A percentile compares a stretch with the other conserved stretches of the same genome.
These are phyloP conservation scores for Glossophaga mutica DNA, from an alignment of 2,797 vertebrate species.

Conservation along the genomic window DNA sequence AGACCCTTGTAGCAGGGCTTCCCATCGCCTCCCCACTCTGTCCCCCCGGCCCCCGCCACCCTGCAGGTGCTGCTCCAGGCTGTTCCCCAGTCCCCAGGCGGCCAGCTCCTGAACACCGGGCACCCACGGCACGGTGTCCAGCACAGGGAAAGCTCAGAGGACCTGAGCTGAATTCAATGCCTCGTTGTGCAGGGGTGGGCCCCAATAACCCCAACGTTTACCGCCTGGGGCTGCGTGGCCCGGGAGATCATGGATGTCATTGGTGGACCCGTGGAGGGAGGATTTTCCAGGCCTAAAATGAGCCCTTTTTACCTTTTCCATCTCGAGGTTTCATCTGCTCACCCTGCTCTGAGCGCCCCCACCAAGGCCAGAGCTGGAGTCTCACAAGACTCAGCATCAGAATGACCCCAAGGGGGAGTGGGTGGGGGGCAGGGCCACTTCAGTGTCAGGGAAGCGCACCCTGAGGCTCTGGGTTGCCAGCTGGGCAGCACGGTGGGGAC, in stretches of 20 bases:
- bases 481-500: neutral
- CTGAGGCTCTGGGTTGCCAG: neutral
- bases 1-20: neutral
- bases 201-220: fast-evolving
- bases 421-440: neutral
- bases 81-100: neutral
- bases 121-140: fast-evolving
- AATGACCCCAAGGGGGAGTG: neutral
- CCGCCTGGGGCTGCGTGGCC: fast-evolving
- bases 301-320: neutral
- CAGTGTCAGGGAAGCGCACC: neutral
- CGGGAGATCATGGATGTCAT: neutral
- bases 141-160: neutral
- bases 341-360: neutral
- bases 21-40: neutral
- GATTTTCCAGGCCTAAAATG: neutral
- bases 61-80: neutral
- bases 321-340: neutral
- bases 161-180: neutral
- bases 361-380: neutral
- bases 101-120: neutral
- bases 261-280: fast-evolving
- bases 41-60: neutral
- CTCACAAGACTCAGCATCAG: neutral
- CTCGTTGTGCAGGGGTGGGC: neutral